These are phyloP conservation scores for Urocyon cinereoargenteus DNA, from an alignment of 2,797 vertebrate genomes.

Conservation along the genomic window DNA sequence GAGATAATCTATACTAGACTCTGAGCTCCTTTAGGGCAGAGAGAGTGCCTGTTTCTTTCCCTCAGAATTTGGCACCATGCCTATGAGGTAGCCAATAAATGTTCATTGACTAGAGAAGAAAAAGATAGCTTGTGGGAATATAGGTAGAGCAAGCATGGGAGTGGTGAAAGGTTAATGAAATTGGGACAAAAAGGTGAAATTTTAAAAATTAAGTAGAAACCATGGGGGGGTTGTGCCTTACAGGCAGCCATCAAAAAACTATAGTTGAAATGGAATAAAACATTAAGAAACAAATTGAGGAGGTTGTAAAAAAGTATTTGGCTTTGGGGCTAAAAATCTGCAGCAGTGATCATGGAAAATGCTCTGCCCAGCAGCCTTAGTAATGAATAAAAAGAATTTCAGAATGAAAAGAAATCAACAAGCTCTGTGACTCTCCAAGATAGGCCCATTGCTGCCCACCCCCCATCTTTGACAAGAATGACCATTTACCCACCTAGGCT, in stretches of 20 bases:
- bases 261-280: constrained; percentile 53
- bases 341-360: constrained; percentile 58
- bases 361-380: constrained; percentile 33
- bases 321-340: constrained; percentile 58
- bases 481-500: constrained; percentile 9
- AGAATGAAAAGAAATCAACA: constrained; percentile 65
- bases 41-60: background rate
- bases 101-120: constrained; percentile 24
- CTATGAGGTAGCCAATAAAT: background rate
- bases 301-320: constrained; percentile 44
- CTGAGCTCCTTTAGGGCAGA: background rate
- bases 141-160: constrained; percentile 1
- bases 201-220: constrained; percentile 51
- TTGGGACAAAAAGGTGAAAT: background rate
- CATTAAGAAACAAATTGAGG: constrained; percentile 11
- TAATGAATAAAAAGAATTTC: constrained; percentile 67
- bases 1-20: background rate
- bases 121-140: background rate
- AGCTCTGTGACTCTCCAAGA: constrained; percentile 50
- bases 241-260: constrained; percentile 4
- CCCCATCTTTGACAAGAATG: constrained; percentile 58
- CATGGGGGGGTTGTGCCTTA: background rate
- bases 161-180: constrained; percentile 31
- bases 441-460: constrained; percentile 18
- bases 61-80: background rate